phyloP scores from a whole-genome alignment of 2,888 invertebrate species.

The Torymus texanus region DNA sequence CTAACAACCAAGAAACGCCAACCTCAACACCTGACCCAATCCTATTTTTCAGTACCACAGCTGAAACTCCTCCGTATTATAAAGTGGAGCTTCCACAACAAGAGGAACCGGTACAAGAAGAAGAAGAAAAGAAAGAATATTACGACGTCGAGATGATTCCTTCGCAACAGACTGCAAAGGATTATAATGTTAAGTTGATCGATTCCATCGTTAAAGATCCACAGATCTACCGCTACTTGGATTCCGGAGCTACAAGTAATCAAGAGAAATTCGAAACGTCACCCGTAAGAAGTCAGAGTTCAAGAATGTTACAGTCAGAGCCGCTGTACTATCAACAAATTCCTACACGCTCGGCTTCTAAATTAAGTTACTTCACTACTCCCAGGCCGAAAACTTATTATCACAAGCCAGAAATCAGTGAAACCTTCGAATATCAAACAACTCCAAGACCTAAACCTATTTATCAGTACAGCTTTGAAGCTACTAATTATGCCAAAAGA shows the following conservation, averaged over 20 bases:
- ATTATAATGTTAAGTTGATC: constrained; percentile 65
- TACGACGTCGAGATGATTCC: constrained; percentile 60
- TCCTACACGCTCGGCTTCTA: constrained; percentile 59
- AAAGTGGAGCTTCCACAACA: constrained; percentile 51
- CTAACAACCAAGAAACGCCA: constrained; percentile 64
- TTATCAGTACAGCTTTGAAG: constrained; percentile 86
- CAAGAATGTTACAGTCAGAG: constrained; percentile 62
- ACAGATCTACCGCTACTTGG: constrained; percentile 63
- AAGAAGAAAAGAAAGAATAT: constrained; percentile 55
- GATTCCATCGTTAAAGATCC: constrained; percentile 66
- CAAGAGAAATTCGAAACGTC: constrained; percentile 57
- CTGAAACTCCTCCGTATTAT: constrained; percentile 54
- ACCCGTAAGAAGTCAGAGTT: constrained; percentile 59
- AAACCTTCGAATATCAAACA: constrained; percentile 49
- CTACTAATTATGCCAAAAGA: constrained; percentile 74
- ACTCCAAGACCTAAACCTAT: constrained; percentile 78
- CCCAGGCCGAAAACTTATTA: constrained; percentile 60
- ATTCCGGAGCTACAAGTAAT: constrained; percentile 53
- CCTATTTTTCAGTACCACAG: constrained; percentile 48
- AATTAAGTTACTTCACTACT: constrained; percentile 64
- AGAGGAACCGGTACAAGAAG: constrained; percentile 32
- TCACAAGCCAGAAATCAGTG: constrained; percentile 51
- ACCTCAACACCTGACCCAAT: constrained; percentile 38
- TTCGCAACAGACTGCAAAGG: constrained; percentile 58
- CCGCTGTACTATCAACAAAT: constrained; percentile 66